Conservation (phyloP, 2,888 invertebrate species). For the Temnothorax ravouxi region DNA sequence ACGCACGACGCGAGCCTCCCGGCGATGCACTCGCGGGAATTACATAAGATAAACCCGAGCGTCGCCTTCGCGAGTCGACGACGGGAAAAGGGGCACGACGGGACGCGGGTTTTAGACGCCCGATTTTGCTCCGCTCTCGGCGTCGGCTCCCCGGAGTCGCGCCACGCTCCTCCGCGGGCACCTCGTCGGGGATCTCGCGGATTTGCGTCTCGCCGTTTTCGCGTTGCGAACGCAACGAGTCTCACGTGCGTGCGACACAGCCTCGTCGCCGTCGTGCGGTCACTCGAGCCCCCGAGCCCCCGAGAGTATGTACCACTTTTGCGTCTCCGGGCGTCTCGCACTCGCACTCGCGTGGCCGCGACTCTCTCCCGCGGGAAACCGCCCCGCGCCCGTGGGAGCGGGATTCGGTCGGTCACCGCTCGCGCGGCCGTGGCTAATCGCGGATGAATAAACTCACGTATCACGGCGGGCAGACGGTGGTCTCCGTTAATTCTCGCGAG, state of each 20-base stretch:
- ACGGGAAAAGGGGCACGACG: slow-evolving; percentile 8
- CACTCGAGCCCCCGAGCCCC: not conserved
- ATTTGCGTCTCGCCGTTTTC: no score
- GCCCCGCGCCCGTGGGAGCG: no score
- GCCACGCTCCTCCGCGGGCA: no score
- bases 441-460: slow-evolving; percentile 81
- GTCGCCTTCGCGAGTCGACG: not conserved
- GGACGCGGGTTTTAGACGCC: no score
- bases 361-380: not conserved
- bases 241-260: not conserved
- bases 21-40: slow-evolving; percentile 49
- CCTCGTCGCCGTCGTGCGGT: not conserved
- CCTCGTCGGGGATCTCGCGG: no score
- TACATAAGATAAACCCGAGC: slow-evolving; percentile 46
- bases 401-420: no score
- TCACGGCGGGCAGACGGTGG: slow-evolving; percentile 81
- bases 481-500: slow-evolving; percentile 82
- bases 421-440: not conserved
- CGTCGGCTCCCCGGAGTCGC: no score
- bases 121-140: no score
- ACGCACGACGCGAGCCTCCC: not conserved
- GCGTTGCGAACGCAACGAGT: not conserved
- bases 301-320: not conserved
- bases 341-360: not conserved
- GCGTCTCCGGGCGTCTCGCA: not conserved